These are phyloP conservation scores for Alsophila aescularia DNA, from an alignment of 2,888 invertebrate genomes.

Conservation along the genomic window DNA sequence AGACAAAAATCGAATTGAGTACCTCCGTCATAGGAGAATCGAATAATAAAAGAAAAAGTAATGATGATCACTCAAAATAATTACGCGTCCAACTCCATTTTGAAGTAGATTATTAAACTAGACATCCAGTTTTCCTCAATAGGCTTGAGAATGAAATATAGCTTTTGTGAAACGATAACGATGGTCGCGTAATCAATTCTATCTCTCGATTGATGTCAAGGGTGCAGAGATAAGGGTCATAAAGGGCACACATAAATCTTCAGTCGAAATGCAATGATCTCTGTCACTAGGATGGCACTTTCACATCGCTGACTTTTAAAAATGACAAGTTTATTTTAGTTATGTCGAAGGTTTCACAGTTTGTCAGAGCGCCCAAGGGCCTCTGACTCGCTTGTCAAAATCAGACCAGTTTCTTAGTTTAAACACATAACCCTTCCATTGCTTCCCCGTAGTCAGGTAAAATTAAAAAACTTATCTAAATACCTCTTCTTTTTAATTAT, in stretches of 20 bases:
- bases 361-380: too few relatives aligned
- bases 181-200: slow-evolving; percentile 26
- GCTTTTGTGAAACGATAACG: slow-evolving; percentile 17
- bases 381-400: too few relatives aligned
- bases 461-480: too few relatives aligned
- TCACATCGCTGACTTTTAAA: slow-evolving; percentile 22
- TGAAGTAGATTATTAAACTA: background rate
- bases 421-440: too few relatives aligned
- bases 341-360: too few relatives aligned
- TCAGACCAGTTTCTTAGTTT: too few relatives aligned
- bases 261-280: slow-evolving; percentile 9
- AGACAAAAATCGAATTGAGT: too few relatives aligned
- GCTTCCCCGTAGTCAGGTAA: too few relatives aligned
- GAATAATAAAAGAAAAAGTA: too few relatives aligned
- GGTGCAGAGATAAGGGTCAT: slow-evolving; percentile 23
- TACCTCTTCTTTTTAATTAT: too few relatives aligned
- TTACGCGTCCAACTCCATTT: background rate
- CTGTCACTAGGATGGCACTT: slow-evolving; percentile 8
- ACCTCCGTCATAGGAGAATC: too few relatives aligned
- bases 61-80: background rate
- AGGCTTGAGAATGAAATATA: slow-evolving; percentile 18
- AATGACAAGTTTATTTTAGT: slow-evolving; percentile 7
- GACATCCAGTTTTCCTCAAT: slow-evolving; percentile 16
- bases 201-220: slow-evolving; percentile 27
- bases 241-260: slow-evolving; percentile 23